Base-by-base conservation (phyloP, 1,140 invertebrate genomes). In the Diuraphis noxia region DNA sequence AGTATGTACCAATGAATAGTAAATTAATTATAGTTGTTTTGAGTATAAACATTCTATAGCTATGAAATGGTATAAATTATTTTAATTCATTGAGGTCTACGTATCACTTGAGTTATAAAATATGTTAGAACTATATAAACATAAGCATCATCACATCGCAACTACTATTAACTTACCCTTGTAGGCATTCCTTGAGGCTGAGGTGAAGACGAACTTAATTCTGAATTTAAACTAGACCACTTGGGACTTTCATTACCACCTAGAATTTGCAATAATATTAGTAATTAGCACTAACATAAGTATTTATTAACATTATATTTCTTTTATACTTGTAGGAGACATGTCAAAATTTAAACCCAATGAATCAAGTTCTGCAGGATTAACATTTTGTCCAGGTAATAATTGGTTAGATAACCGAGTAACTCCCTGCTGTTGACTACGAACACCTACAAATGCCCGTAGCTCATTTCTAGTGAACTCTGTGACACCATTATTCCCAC, bases 241-340 rank as follows among this genome's bases (percentile, higher is more conserved):
- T 94, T 94, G 92, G 94, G 94, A 93, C 94, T 94, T 93, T 94
- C 94, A 93, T 94, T 94, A 92, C 94, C 94, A 94, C 94, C 94
- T 94, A 93, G 36, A 36, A 84, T 46, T n/a, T 92, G 93, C 93
- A 93, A 93, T 36, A 93, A 86, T 81, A 92, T 92, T 88, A 87
- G 82, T 94, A 94, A 36, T 30, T 25, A 56, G 36, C 10, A 19
- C 38, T 87, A 21, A n/a, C 5, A 46, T n/a, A 85, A 25, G 0
- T 25, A 40, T 81, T 23, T 79, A 34, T 46, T 36, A 52, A 52
- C 25, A 52, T 34, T 36, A 25, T 25, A 2, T 56, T 8, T 40
- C 19, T 49, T 87, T 9, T 94, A 93, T 93, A 94, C 93, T 93
- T 93, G 93, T 84, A 93, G 93, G 86, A 23, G 87, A 88, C 52